These are phyloP conservation scores for Eretmocerus hayati DNA, from an alignment of 2,888 invertebrate genomes.

Conservation along the genomic window DNA sequence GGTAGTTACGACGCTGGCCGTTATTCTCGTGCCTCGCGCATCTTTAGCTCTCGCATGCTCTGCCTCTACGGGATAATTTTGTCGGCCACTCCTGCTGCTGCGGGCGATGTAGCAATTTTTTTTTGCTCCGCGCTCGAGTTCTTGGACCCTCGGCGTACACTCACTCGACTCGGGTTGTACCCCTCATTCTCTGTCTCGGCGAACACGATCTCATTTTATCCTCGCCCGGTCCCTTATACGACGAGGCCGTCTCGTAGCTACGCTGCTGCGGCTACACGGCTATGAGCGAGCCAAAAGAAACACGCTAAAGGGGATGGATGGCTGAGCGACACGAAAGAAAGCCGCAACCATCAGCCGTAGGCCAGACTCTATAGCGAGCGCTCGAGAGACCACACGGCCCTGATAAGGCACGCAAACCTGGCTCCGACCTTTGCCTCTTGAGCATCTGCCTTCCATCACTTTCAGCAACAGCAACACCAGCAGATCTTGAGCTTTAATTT, in stretches of 20 bases:
- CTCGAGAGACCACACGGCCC: too few relatives aligned
- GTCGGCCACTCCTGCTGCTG: slow-evolving; percentile 8
- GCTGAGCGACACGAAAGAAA: slow-evolving; percentile 1
- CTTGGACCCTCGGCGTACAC: background rate
- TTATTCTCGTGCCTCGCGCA: background rate
- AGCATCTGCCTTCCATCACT: too few relatives aligned
- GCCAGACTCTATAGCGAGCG: too few relatives aligned
- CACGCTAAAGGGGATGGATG: slow-evolving; percentile 28
- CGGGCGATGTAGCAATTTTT: slow-evolving; percentile 44
- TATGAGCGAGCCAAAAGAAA: slow-evolving; percentile 29
- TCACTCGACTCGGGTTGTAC: background rate
- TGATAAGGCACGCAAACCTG: too few relatives aligned
- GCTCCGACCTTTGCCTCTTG: too few relatives aligned
- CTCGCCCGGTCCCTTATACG: slow-evolving; percentile 43
- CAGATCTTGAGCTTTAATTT: too few relatives aligned
- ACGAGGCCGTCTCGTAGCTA: slow-evolving; percentile 26
- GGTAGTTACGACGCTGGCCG: too few relatives aligned
- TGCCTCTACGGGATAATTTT: slow-evolving; percentile 16
- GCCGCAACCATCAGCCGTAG: too few relatives aligned
- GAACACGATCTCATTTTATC: slow-evolving; percentile 47
- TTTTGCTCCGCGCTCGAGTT: slow-evolving; percentile 28
- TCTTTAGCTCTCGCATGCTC: background rate
- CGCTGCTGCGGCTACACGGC: slow-evolving; percentile 38
- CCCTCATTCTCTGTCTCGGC: background rate
- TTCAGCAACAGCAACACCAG: too few relatives aligned